These are phyloP conservation scores for Schizopygopsis pylzovi DNA, from an alignment of 2,797 vertebrate genomes.

Conservation along the genomic window DNA sequence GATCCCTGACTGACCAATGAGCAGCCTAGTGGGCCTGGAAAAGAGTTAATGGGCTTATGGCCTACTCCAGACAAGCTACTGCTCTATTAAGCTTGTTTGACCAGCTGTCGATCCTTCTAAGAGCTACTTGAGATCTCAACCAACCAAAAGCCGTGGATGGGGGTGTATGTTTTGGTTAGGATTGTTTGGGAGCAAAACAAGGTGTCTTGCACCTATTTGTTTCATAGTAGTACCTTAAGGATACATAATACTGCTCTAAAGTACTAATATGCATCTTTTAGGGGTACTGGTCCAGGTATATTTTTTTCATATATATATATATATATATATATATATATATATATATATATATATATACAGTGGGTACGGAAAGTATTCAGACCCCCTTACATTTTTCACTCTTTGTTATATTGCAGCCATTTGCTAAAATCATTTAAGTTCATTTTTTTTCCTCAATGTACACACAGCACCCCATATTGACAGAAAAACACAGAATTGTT, in stretches of 20 bases:
- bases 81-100: constrained; percentile 80
- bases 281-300: background rate
- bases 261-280: background rate
- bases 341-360: too few species aligned
- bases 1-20: constrained; percentile 64
- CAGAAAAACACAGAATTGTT: too few species aligned
- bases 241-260: background rate
- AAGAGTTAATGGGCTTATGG: constrained; percentile 77
- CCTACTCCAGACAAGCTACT: constrained; percentile 73
- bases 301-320: too few species aligned
- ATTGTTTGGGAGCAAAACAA: constrained; percentile 28
- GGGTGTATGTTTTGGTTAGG: constrained; percentile 23
- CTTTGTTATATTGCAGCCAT: too few species aligned
- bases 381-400: too few species aligned
- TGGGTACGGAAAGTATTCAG: too few species aligned
- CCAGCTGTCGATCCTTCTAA: constrained; percentile 79
- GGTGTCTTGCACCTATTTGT: constrained; percentile 8
- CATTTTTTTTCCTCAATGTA: too few species aligned
- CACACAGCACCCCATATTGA: too few species aligned
- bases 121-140: constrained; percentile 59
- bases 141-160: constrained; percentile 4
- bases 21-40: constrained; percentile 61
- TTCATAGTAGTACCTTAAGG: background rate
- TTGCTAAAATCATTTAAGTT: too few species aligned
- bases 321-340: too few species aligned